A percentile compares a stretch with the other conserved stretches of the same genome.
These are phyloP conservation scores for Suillia variegata DNA, from an alignment of 2,888 invertebrate genomes.

Conservation along the genomic window DNA sequence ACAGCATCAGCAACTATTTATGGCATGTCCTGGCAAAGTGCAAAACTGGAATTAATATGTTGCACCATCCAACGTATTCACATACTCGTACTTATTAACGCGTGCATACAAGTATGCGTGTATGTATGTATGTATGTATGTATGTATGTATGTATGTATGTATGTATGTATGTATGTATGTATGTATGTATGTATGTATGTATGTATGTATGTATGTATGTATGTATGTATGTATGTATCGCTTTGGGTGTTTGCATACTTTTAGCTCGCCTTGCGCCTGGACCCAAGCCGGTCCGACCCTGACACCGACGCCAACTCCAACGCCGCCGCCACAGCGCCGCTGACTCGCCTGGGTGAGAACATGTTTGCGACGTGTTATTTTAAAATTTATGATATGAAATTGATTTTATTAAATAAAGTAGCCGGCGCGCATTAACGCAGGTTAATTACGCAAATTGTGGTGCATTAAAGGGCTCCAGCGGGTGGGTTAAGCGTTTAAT, in stretches of 20 bases:
- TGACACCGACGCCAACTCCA: not conserved
- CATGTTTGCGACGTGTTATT: constrained; percentile 25
- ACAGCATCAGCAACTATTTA: constrained; percentile 44
- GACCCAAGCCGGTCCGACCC: no score
- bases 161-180: no score
- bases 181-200: constrained; percentile 17
- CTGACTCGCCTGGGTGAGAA: constrained; percentile 14
- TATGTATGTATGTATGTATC: not conserved
- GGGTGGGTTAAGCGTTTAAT: no score
- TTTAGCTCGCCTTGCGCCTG: not conserved
- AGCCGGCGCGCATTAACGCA: constrained; percentile 26
- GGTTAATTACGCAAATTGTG: constrained; percentile 32
- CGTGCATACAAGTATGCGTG: no score
- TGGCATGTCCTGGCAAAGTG: constrained; percentile 50
- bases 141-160: no score
- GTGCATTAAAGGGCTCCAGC: not conserved
- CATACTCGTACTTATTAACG: no score
- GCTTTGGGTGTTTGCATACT: no score
- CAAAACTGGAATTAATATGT: constrained; percentile 56
- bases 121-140: no score
- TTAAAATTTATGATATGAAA: constrained; percentile 44
- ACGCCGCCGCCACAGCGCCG: not conserved
- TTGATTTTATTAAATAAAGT: constrained; percentile 51
- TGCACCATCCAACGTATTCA: constrained; percentile 47
- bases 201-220: not conserved